A percentile compares a stretch with the other conserved stretches of the same genome.
These are phyloP conservation scores for Takifugu flavidus DNA, from an alignment of 2,113 vertebrate species.

Conservation along the genomic window DNA sequence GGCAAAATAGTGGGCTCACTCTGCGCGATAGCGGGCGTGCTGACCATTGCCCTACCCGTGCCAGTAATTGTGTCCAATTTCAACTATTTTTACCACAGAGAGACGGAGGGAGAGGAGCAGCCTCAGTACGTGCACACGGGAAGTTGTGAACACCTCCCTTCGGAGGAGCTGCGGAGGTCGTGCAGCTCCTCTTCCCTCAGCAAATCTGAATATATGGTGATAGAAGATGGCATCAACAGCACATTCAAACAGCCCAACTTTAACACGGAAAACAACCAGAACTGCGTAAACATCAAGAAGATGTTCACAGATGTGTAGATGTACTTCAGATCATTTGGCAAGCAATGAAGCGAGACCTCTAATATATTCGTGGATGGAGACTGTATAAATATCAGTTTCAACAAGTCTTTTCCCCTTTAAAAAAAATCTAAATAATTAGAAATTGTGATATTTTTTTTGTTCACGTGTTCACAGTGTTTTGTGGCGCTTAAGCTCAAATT, in stretches of 20 bases:
- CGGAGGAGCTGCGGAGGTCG: conserved; percentile 86
- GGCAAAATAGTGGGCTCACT: conserved; percentile 96
- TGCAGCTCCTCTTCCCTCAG: conserved; percentile 89
- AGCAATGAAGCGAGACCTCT: background rate
- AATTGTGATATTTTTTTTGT: background rate
- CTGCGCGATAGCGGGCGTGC: conserved; percentile 93
- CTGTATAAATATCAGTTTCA: conserved; percentile 44
- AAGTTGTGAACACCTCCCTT: conserved; percentile 88
- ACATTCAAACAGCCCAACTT: conserved; percentile 86
- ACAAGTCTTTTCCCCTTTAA: conserved; percentile 22
- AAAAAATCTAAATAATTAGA: background rate
- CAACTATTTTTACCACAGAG: conserved; percentile 98
- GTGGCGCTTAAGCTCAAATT: background rate
- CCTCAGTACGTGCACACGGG: conserved; percentile 85
- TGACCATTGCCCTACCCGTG: conserved; percentile 95
- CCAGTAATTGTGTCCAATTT: conserved; percentile 98
- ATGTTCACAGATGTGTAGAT: conserved; percentile 95
- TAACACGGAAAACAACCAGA: conserved; percentile 88
- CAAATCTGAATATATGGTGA: conserved; percentile 93
- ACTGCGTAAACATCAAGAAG: conserved; percentile 93
- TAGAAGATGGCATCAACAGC: conserved; percentile 87
- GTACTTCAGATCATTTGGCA: background rate
- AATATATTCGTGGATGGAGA: conserved; percentile 58
- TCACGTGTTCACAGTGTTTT: too few species aligned
- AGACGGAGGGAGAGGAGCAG: conserved; percentile 94